Conservation (phyloP, 2,113 vertebrate genomes). For the Asarcornis scutulata region DNA sequence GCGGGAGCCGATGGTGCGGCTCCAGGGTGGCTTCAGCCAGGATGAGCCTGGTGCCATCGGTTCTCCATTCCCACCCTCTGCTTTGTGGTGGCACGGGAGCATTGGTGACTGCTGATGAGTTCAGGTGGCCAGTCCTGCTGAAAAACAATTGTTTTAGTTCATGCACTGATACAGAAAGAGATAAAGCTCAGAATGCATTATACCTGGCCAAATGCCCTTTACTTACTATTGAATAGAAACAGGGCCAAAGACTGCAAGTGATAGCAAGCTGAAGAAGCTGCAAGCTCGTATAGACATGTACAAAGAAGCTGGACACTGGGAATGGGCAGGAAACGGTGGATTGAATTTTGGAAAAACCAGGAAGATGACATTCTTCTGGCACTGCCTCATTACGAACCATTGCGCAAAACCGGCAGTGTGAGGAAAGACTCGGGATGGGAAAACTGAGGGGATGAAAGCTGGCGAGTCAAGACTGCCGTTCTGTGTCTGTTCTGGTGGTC, state of each 20-base stretch:
- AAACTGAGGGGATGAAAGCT: not conserved
- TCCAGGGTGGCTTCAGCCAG: constrained; percentile 10
- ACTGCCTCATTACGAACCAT: not conserved
- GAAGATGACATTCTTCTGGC: not conserved
- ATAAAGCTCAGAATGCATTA: not conserved
- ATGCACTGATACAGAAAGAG: not conserved
- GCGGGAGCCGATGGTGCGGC: not conserved
- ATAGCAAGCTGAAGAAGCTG: not conserved
- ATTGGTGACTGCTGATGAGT: not conserved
- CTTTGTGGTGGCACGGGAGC: not conserved
- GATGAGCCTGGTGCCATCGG: not conserved
- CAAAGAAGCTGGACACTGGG: not conserved
- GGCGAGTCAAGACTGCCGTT: not conserved
- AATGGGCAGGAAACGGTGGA: not conserved
- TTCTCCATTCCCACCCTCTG: not conserved
- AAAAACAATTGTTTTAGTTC: not conserved
- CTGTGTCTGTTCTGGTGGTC: not conserved
- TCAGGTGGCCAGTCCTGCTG: not conserved
- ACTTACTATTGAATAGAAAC: not conserved
- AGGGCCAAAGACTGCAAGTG: not conserved
- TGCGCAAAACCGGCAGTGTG: not conserved
- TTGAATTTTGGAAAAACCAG: not conserved
- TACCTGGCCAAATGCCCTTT: not conserved
- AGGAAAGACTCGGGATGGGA: not conserved
- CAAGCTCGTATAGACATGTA: not conserved